These are phyloP conservation scores for Limnephilus lunatus DNA, from an alignment of 2,888 invertebrate species.

Conservation along the genomic window DNA sequence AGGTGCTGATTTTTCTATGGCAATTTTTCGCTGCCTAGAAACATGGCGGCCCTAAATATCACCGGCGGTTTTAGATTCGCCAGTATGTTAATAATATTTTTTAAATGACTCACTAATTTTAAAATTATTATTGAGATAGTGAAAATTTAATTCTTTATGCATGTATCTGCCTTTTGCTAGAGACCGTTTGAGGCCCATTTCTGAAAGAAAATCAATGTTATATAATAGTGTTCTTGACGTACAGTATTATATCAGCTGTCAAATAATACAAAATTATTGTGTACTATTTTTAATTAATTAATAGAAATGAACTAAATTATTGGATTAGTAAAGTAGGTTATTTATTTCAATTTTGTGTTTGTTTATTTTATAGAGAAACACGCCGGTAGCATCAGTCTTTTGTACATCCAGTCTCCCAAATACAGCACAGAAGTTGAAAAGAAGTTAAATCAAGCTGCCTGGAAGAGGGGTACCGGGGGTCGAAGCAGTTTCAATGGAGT, in stretches of 20 bases:
- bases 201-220: conserved; percentile 45
- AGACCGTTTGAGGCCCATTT: background rate
- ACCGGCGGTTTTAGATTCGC: conserved; percentile 58
- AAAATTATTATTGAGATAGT: conserved; percentile 13
- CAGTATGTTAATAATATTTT: conserved; percentile 50
- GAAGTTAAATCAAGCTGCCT: conserved; percentile 79
- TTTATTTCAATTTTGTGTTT: background rate
- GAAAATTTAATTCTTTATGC: background rate
- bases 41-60: conserved; percentile 58
- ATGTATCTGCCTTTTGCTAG: background rate
- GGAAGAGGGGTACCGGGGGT: conserved; percentile 92
- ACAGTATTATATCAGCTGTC: conserved; percentile 54
- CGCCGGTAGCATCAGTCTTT: conserved; percentile 72
- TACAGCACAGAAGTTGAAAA: conserved; percentile 75
- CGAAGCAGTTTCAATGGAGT: conserved; percentile 97
- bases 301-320: conserved; percentile 18
- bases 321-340: background rate
- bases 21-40: conserved; percentile 31
- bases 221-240: conserved; percentile 57
- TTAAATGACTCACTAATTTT: background rate
- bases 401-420: conserved; percentile 74
- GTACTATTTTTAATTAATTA: conserved; percentile 31
- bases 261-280: conserved; percentile 37
- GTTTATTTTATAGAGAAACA: conserved; percentile 69
- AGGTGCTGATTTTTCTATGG: conserved; percentile 30